Base-by-base conservation (phyloP, 2,113 vertebrate species). In the Scolopax mira region DNA sequence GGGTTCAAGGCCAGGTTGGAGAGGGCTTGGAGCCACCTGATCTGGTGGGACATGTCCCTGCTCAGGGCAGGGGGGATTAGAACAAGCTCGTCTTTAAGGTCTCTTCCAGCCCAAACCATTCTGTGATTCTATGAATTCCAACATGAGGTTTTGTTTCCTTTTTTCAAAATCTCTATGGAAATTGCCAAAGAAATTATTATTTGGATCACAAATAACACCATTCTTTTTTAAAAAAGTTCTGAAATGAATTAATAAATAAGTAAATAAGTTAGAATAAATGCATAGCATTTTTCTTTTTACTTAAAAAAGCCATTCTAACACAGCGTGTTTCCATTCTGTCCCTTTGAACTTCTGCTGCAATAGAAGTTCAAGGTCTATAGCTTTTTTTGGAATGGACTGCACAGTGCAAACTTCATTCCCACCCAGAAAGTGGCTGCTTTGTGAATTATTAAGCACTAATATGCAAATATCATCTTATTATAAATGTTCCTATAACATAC, bases 191-290 rank as follows among this genome's bases (percentile, higher is more conserved):
- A 37, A 95, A 74, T 22, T 67, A 72, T 78, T 70, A 77, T 93
- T 85, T 83, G 23, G 48, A 69, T 90, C 81, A 89, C 31, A 80
- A 60, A 18, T 4, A 67, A 30, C 28, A 11, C 7, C 46, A 74
- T 55, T 64, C 28, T 7, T 12, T 28, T 15, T 27, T 17, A 18
- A 55, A 37, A 18, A 55, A 37, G 52, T 90, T 95, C 44, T 67
- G 85, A 93, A 96, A 90, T 66, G 6, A 97, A 91, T 67, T 28
- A 61, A 51, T 46, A 90, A 96, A 93, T 93, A 93, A 87, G 92
- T 21, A 66, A 75, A 77, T 42, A 48, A 7, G 30, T 70, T 74
- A 81, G 89, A 94, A 92, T 85, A 94, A 97, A 93, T 64, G 44
- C 51, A 92, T 60, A 55, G 60, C 35, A 10, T 23, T 79, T 88